Conservation (phyloP, 2,113 vertebrate species). For the Aramus guarauna region DNA sequence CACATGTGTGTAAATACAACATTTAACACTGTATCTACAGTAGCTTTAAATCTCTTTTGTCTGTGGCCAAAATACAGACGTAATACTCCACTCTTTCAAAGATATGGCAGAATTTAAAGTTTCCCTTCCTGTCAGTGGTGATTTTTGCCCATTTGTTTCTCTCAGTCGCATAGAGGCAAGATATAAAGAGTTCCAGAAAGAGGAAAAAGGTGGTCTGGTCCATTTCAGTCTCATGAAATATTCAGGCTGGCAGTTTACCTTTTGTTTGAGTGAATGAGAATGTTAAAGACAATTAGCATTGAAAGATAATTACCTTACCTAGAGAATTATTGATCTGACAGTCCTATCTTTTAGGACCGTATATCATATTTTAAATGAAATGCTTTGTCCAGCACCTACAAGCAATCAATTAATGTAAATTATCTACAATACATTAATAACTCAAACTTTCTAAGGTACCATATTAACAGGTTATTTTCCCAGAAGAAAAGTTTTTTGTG, state of each 20-base stretch:
- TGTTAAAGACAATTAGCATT: constrained; percentile 45
- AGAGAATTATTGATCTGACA: constrained; percentile 56
- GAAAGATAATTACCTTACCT: constrained; percentile 35
- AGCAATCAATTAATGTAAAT: constrained; percentile 35
- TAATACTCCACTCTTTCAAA: not conserved
- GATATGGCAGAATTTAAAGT: rapidly evolving
- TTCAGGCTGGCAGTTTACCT: not conserved
- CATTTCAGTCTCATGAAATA: not conserved
- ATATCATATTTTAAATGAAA: constrained; percentile 33
- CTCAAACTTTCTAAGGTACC: not conserved
- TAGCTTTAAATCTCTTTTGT: not conserved
- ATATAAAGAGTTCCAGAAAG: not conserved
- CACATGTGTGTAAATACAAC: not conserved
- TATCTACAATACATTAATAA: not conserved
- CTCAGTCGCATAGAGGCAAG: not conserved
- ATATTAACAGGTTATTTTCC: not conserved
- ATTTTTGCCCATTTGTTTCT: not conserved
- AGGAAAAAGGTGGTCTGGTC: not conserved
- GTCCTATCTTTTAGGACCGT: constrained; percentile 19
- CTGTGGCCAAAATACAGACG: not conserved
- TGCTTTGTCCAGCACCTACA: not conserved
- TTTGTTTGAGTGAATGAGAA: constrained; percentile 22
- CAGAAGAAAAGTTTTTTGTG: not conserved
- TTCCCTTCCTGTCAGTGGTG: not conserved
- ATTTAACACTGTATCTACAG: not conserved